Evolutionary conservation across 2,888 invertebrate genomes (phyloP), one percentile per base, ranked within the genome.

Genomic region (Apotomis capreana): DNA sequence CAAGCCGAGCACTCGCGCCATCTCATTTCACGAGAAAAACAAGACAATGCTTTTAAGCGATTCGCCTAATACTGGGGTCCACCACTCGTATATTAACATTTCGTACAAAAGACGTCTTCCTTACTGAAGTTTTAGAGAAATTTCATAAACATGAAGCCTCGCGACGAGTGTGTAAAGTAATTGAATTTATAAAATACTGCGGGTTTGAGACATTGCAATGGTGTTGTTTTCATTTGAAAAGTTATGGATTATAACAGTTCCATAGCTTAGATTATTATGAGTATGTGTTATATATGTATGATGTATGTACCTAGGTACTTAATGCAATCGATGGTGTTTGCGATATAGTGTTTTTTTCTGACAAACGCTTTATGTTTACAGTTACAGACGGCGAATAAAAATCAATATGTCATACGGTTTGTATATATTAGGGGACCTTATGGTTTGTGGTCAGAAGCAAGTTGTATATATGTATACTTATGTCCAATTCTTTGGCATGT

Each of bases 31-130:
- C 77, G 80, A 65, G 82, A 82, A 86, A 84, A 87, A 92, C 92
- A 91, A 91, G 92, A 91, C 89, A 91, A 92, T 88, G 92, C 92
- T 92, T 91, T 92, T 89, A 91, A 90, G 86, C 86, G 85, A 85
- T 88, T 88, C 80, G 76, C 78, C 84, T 87, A 86, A 86, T 85
- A 85, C 84, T 82, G 81, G 87, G 89, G 85, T 82, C 85, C 83
- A 79, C 79, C 78, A 78, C 82, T 84, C 85, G 84, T 87, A 87
- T 85, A 87, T 87, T 84, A 83, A 83, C 80, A 81, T 79, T 81
- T 79, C 78, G 78, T 79, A 78, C 79, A 80, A 80, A 76, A 68
- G 62, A 72, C 68, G 52, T 72, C 68, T 68, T 71, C 68, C 59
- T 63, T 15, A 55, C 52, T 5, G 44, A 57, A 59, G 40, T 68